Percentiles rank a stretch among this genome's conserved stretches.
phyloP scores from a whole-genome alignment of 1,140 invertebrate genomes.

The Bicyclus anynana region DNA sequence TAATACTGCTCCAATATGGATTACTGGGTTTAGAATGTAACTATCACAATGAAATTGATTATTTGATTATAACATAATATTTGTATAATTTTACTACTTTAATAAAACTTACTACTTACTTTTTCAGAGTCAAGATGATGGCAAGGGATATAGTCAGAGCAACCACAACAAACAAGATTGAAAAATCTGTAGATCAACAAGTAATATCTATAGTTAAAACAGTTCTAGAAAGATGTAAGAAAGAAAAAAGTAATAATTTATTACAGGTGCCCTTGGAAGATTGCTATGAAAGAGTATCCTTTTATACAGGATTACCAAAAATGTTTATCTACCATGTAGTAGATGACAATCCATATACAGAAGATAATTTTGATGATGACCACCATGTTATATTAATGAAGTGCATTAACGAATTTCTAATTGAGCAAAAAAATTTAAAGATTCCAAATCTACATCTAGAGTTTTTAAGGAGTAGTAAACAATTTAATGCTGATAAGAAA shows the following conservation, averaged over 20 bases:
- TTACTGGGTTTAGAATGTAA: too few species aligned
- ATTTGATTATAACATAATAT: too few species aligned
- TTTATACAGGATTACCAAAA: slow-evolving; percentile 20
- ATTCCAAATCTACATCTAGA: slow-evolving; percentile 15
- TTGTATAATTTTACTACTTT: too few species aligned
- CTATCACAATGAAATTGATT: too few species aligned
- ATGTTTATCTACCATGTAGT: slow-evolving; percentile 12
- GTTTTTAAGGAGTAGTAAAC: slow-evolving; percentile 1
- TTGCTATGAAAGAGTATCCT: slow-evolving; percentile 18
- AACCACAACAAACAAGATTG: background rate
- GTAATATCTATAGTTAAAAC: slow-evolving; percentile 5
- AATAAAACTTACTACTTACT: too few species aligned
- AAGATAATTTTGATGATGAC: slow-evolving; percentile 12
- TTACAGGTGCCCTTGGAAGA: slow-evolving; percentile 18
- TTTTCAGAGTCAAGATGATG: too few species aligned
- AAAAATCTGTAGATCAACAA: slow-evolving; percentile 5
- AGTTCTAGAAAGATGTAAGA: slow-evolving; percentile 17
- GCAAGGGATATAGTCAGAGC: too few species aligned
- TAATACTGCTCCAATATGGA: too few species aligned
- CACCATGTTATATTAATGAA: slow-evolving; percentile 14
- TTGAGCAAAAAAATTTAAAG: background rate
- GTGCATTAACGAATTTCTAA: slow-evolving; percentile 17
- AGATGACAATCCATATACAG: background rate
- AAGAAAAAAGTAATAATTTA: slow-evolving; percentile 18
- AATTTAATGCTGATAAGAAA: background rate